Percentiles rank a stretch among this genome's conserved stretches.
These are phyloP conservation scores for Tachycineta bicolor DNA, from an alignment of 2,113 vertebrate genomes.

Conservation along the genomic window DNA sequence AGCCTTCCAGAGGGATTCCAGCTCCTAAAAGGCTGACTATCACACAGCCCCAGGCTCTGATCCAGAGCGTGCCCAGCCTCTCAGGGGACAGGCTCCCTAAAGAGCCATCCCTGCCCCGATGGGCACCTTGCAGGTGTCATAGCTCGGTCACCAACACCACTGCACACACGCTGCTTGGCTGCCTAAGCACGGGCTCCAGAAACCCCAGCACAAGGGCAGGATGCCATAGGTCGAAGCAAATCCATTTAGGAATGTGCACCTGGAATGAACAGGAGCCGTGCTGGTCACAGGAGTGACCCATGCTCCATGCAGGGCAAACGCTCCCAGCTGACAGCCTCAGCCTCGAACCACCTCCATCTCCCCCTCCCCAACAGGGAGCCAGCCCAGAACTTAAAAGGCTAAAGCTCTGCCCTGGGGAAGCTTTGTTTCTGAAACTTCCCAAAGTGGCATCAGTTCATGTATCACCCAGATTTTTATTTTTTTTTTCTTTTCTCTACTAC, in stretches of 20 bases:
- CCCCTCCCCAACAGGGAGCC: not conserved
- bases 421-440: not conserved
- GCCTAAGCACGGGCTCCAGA: not conserved
- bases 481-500: not conserved
- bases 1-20: not conserved
- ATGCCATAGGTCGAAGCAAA: not conserved
- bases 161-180: not conserved
- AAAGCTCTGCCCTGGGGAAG: not conserved
- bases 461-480: not conserved
- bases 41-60: not conserved
- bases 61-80: not conserved
- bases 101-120: not conserved
- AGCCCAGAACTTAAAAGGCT: not conserved
- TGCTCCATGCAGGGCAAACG: not conserved
- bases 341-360: not conserved
- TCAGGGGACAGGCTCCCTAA: not conserved
- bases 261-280: not conserved
- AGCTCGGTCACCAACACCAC: fast-evolving
- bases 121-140: not conserved
- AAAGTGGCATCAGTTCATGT: not conserved
- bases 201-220: not conserved
- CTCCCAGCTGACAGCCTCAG: fast-evolving
- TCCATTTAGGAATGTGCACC: not conserved
- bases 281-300: fast-evolving
- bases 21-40: not conserved